Base-by-base conservation (phyloP, 2,888 invertebrate species). In the Apamea crenata region DNA sequence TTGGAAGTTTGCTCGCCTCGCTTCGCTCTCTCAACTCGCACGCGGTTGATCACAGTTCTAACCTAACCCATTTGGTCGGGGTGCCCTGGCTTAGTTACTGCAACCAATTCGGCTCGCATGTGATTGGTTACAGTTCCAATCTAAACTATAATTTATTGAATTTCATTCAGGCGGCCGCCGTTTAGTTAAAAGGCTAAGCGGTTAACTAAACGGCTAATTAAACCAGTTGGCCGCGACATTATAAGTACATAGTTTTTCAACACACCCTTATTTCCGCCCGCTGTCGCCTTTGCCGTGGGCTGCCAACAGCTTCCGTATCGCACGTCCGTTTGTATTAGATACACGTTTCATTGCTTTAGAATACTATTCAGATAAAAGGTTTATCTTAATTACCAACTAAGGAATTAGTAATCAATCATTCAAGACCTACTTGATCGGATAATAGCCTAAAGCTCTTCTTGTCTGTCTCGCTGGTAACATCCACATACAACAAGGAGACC, bases 281-380 rank as follows among this genome's bases (percentile, higher is more conserved):
- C 82, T 74, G 7, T 40, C 74, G 47, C 79, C 50, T 71, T 12
- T 74, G 29, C n/a, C 44, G 2, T 36, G 50, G 70, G 2, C n/a
- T 8, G 44, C 36, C 53, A 16, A 10, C 61, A 71, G 78, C 79
- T 74, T 74, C 71, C 71, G 74, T 83, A 78, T 29, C 32, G 50
- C 72, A 73, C 65, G 82, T 78, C 83, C 59, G 21, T 74, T 59
- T 53, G 71, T 71, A 78, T 82, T 71, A 78, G 79, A 68, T 40
- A 56, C 74, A 71, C 78, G 56, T 78, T 82, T 61, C 61, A 44
- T 75, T 78, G 76, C 81, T 76, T 61, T 66, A 75, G n/a, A 63
- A 63, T 72, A 63, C 59, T 68, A 56, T 72, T 81, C 65, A 68
- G 53, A 47, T 68, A 80, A 63, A 68, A 80, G 29, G 18, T 63